Evolutionary conservation across 2,113 vertebrate genomes (phyloP).

Genomic region (Perca flavescens): DNA sequence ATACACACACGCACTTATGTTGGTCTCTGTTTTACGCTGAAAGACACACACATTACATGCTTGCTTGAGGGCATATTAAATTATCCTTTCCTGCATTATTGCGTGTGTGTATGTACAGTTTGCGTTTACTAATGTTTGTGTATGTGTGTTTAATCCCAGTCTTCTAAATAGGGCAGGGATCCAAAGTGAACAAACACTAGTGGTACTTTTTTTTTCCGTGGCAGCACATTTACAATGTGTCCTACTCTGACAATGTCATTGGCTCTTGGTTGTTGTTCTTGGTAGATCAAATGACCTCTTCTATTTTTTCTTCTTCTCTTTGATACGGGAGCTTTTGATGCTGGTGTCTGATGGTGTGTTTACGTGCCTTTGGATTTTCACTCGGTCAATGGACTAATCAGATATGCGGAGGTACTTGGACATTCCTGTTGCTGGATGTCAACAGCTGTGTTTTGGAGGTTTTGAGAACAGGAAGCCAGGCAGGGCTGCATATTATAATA

Average conservation of each 20-base stretch:
- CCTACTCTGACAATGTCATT: constrained; percentile 45
- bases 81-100: constrained; percentile 40
- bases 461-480: not conserved
- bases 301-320: constrained; percentile 50
- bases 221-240: constrained; percentile 14
- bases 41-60: constrained; percentile 50
- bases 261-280: constrained; percentile 30
- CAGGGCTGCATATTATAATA: constrained; percentile 4
- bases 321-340: constrained; percentile 55
- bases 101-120: not conserved
- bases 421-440: constrained; percentile 36
- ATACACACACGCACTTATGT: constrained; percentile 21
- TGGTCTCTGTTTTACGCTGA: constrained; percentile 53
- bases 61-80: constrained; percentile 54
- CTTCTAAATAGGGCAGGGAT: constrained; percentile 17
- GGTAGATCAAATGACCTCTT: constrained; percentile 49
- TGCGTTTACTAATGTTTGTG: constrained; percentile 7
- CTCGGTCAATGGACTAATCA: constrained; percentile 50
- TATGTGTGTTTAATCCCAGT: constrained; percentile 8
- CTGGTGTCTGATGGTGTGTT: constrained; percentile 39
- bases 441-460: constrained; percentile 36
- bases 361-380: constrained; percentile 43
- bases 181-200: constrained; percentile 13
- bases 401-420: constrained; percentile 35
- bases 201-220: constrained; percentile 11